Percentiles rank a stretch among this genome's conserved stretches.
These are phyloP conservation scores for Diarsia mendica DNA, from an alignment of 2,888 invertebrate genomes.

Conservation along the genomic window DNA sequence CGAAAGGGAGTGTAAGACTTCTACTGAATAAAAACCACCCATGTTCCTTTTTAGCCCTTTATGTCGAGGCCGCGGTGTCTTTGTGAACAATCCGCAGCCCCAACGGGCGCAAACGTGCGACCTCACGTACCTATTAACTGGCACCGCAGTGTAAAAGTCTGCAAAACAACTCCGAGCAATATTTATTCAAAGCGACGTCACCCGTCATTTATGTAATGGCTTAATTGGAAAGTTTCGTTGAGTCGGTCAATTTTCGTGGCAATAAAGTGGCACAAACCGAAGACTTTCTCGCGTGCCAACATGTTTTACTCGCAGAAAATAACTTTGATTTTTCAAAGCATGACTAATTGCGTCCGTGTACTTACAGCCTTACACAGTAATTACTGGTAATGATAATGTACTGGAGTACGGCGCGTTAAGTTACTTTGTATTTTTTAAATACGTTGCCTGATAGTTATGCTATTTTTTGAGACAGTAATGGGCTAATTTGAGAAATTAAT, in stretches of 20 bases:
- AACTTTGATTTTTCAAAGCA: constrained; percentile 73
- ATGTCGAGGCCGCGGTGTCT: too few relatives aligned
- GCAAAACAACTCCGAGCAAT: constrained; percentile 71
- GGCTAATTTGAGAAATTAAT: not conserved
- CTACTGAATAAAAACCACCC: too few relatives aligned
- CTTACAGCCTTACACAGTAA: constrained; percentile 53
- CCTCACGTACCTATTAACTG: constrained; percentile 43
- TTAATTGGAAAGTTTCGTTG: constrained; percentile 87
- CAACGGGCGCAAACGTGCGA: not conserved
- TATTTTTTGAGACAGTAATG: not conserved
- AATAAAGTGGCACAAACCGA: constrained; percentile 78
- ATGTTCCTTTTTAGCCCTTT: too few relatives aligned
- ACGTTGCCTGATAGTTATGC: not conserved
- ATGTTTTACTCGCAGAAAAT: constrained; percentile 74
- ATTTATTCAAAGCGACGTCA: constrained; percentile 77
- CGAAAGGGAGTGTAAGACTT: too few relatives aligned
- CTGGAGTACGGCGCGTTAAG: constrained; percentile 51
- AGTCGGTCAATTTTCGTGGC: constrained; percentile 79
- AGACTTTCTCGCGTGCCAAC: constrained; percentile 82
- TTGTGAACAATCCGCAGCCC: too few relatives aligned
- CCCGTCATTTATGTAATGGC: constrained; percentile 83
- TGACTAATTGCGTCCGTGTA: constrained; percentile 74
- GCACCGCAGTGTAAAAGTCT: constrained; percentile 50
- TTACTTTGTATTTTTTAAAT: constrained; percentile 34
- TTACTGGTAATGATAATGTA: constrained; percentile 65